A percentile compares a stretch with the other conserved stretches of the same genome.
Conservation (phyloP, 1,140 invertebrate genomes). For the Leptopilina clavipes region DNA sequence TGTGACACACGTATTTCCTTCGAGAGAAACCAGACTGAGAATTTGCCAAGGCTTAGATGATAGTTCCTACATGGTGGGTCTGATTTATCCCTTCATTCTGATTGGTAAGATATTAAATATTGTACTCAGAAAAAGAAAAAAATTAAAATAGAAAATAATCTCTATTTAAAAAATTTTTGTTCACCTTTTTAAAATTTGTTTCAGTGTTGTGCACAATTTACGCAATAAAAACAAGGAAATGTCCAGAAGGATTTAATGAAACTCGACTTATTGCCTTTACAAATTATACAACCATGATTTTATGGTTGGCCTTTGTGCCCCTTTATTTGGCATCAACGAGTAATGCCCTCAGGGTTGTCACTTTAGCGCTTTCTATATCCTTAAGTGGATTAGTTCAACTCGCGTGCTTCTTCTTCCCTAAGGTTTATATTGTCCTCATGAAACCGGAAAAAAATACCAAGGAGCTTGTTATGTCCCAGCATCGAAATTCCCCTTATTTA, state of each 20-base stretch:
- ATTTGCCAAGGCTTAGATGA: slow-evolving; percentile 76
- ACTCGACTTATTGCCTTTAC: slow-evolving; percentile 85
- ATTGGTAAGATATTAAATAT: slow-evolving; percentile 64
- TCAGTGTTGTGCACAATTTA: slow-evolving; percentile 81
- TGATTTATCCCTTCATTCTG: slow-evolving; percentile 77
- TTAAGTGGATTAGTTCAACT: slow-evolving; percentile 75
- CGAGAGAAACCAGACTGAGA: slow-evolving; percentile 65
- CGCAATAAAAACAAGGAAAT: slow-evolving; percentile 84
- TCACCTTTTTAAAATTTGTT: too few relatives aligned
- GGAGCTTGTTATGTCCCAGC: slow-evolving; percentile 76
- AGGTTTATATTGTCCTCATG: slow-evolving; percentile 80
- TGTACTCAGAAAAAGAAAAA: too few relatives aligned
- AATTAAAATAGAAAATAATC: too few relatives aligned
- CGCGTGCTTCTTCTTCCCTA: slow-evolving; percentile 78
- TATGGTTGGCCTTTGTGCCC: slow-evolving; percentile 86
- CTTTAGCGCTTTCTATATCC: slow-evolving; percentile 76
- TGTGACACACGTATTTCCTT: slow-evolving; percentile 70
- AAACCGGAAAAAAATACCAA: slow-evolving; percentile 83
- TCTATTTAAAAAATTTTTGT: too few relatives aligned
- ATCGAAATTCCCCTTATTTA: slow-evolving; percentile 63
- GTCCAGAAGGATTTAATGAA: slow-evolving; percentile 87
- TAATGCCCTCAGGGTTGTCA: slow-evolving; percentile 76
- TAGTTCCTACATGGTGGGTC: slow-evolving; percentile 75
- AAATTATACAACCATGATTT: slow-evolving; percentile 85
- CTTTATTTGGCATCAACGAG: slow-evolving; percentile 75